phyloP scores from a whole-genome alignment of 2,888 invertebrate genomes.

The Carabus problematicus region DNA sequence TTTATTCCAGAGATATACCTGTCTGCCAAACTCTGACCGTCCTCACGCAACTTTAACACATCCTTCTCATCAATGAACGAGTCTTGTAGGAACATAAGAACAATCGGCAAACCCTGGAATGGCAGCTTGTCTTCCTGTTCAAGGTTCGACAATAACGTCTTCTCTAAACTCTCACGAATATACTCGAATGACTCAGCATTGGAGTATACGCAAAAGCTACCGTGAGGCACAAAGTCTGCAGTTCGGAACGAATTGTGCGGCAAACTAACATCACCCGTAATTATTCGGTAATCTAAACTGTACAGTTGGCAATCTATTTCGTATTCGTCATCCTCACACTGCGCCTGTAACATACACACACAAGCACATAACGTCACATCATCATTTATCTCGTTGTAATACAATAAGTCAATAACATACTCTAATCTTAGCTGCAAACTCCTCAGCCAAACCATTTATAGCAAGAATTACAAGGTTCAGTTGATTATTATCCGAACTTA shows the following conservation, averaged over 20 bases:
- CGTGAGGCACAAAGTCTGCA: conserved; percentile 88
- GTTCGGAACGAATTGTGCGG: conserved; percentile 83
- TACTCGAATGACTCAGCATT: conserved; percentile 92
- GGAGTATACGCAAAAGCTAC: conserved; percentile 89
- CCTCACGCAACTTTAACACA: conserved; percentile 82
- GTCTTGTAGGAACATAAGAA: conserved; percentile 90
- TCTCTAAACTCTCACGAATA: conserved; percentile 88
- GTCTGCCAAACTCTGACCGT: conserved; percentile 89
- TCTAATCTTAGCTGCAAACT: conserved; percentile 84
- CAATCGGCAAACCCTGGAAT: conserved; percentile 86
- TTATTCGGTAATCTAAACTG: conserved; percentile 83
- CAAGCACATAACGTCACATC: conserved; percentile 5
- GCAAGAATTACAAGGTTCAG: conserved; percentile 90
- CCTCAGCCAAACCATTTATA: conserved; percentile 84
- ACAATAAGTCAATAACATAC: conserved; percentile 53
- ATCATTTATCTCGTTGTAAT: conserved; percentile 6
- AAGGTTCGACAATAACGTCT: conserved; percentile 86
- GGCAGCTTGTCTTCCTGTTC: conserved; percentile 88
- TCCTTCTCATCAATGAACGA: conserved; percentile 84
- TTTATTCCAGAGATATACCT: conserved; percentile 63
- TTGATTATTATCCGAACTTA: conserved; percentile 72
- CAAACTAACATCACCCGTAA: conserved; percentile 84
- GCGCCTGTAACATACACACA: conserved; percentile 64
- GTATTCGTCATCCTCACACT: conserved; percentile 88
- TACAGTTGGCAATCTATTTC: conserved; percentile 80